Evolutionary conservation across 2,113 vertebrate genomes (phyloP).

Genomic region (Carassius auratus): DNA sequence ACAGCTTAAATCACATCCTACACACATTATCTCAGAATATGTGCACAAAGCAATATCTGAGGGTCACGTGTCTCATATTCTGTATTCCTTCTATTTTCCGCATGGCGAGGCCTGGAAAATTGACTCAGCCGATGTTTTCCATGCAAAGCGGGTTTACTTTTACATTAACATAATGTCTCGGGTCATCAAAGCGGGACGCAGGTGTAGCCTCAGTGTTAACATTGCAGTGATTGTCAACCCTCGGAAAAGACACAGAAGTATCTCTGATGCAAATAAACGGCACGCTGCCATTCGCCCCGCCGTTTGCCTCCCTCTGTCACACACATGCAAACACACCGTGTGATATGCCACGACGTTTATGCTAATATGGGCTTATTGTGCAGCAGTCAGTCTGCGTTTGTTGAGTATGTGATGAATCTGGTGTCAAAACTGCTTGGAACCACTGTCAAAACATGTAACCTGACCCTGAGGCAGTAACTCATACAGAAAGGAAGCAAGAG

Average conservation of each 20-base stretch:
- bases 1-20: slow-evolving; percentile 23
- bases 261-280: slow-evolving; percentile 62
- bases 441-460: slow-evolving; percentile 5
- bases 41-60: slow-evolving; percentile 64
- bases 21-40: slow-evolving; percentile 64
- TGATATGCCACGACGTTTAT: slow-evolving; percentile 1
- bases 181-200: slow-evolving; percentile 59
- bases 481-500: background rate
- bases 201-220: slow-evolving; percentile 56
- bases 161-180: slow-evolving; percentile 57
- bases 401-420: slow-evolving; percentile 33
- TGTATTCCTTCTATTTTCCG: slow-evolving; percentile 72
- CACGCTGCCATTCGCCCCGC: slow-evolving; percentile 30
- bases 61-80: slow-evolving; percentile 70
- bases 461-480: slow-evolving; percentile 2
- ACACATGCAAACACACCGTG: background rate
- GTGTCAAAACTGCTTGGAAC: background rate
- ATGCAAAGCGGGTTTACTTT: slow-evolving; percentile 70
- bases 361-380: slow-evolving; percentile 30
- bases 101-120: slow-evolving; percentile 73
- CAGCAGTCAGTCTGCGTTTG: slow-evolving; percentile 42
- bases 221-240: slow-evolving; percentile 39
- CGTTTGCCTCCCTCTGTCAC: slow-evolving; percentile 31
- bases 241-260: slow-evolving; percentile 42
- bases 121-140: slow-evolving; percentile 71